Evolutionary conservation across 2,113 vertebrate genomes (phyloP).

Genomic region (Bothrops jararaca): DNA sequence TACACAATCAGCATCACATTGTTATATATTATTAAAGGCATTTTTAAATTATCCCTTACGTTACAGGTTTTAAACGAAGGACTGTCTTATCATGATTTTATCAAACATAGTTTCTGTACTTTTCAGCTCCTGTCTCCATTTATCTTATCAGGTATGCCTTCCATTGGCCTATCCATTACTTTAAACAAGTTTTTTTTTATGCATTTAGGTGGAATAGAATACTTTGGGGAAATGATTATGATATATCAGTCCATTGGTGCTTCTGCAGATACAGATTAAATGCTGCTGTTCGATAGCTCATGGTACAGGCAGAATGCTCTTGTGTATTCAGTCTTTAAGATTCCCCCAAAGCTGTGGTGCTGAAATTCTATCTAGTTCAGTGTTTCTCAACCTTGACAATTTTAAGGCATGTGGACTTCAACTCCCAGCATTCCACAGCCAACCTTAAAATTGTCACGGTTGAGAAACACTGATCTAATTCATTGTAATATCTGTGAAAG

Average conservation of each 20-base stretch:
- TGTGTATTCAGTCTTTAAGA: background rate
- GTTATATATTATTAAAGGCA: background rate
- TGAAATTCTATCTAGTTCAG: background rate
- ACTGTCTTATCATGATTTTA: background rate
- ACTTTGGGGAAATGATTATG: background rate
- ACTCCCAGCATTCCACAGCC: no score
- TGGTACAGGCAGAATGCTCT: background rate
- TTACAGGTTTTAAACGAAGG: background rate
- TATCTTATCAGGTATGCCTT: background rate
- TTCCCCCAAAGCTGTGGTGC: background rate
- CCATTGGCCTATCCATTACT: background rate
- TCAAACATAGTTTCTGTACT: background rate
- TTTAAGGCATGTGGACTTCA: no score
- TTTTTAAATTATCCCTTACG: slow-evolving; percentile 3
- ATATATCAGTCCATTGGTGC: background rate
- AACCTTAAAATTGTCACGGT: no score
- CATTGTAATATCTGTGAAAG: background rate
- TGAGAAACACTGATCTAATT: no score
- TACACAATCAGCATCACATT: background rate
- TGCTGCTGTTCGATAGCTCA: background rate
- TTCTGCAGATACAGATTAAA: background rate
- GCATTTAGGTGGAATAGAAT: background rate
- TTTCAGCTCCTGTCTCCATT: background rate
- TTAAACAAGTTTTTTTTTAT: background rate
- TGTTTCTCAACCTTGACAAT: no score